Conservation (phyloP, 2,888 invertebrate genomes). For the Harpalus rubripes region DNA sequence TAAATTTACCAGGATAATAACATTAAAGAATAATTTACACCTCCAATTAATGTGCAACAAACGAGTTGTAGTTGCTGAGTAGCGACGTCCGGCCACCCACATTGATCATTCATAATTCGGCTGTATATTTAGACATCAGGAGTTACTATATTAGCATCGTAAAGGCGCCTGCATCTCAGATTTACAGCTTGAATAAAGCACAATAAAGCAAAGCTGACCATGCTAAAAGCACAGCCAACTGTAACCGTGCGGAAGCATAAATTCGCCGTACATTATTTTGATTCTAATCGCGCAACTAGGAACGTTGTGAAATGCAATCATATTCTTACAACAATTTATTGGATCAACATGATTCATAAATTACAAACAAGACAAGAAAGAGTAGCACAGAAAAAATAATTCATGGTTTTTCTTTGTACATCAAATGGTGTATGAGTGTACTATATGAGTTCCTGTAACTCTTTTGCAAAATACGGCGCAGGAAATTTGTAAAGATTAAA, state of each 20-base stretch:
- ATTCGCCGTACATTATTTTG: conserved; percentile 47
- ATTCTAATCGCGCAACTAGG: conserved; percentile 45
- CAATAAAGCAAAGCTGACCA: conserved; percentile 26
- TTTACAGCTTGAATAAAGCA: conserved; percentile 30
- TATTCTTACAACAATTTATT: conserved; percentile 29
- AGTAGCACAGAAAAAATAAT: no score
- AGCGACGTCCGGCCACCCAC: conserved; percentile 29
- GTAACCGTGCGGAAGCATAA: conserved; percentile 49
- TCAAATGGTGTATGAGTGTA: no score
- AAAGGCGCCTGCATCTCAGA: conserved; percentile 39
- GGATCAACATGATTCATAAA: not conserved
- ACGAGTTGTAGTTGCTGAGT: not conserved
- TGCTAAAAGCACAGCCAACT: conserved; percentile 52
- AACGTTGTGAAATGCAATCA: conserved; percentile 42
- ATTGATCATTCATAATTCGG: conserved; percentile 11
- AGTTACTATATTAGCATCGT: conserved; percentile 27
- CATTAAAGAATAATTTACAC: conserved; percentile 45
- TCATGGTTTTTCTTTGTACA: no score
- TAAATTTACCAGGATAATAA: conserved; percentile 33
- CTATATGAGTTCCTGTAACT: no score
- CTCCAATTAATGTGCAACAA: conserved; percentile 42
- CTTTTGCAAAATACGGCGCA: no score
- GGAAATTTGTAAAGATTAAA: no score
- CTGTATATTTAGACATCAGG: conserved; percentile 41
- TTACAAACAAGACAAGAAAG: not conserved